Conservation (phyloP, 2,797 vertebrate genomes). For the Apodemus agrarius region DNA sequence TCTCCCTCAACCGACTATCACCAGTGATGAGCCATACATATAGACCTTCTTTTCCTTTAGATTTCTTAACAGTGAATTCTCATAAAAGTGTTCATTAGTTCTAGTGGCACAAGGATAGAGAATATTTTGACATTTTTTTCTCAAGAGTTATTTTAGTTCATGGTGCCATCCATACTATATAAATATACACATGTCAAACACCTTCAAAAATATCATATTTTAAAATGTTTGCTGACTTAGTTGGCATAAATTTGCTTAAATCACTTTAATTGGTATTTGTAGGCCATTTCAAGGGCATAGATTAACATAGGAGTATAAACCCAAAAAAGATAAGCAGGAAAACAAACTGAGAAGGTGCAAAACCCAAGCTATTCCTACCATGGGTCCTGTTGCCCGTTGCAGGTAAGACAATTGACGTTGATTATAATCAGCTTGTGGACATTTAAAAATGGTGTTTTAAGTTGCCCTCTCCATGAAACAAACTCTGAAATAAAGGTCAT, state of each 20-base stretch:
- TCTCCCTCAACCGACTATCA: not conserved
- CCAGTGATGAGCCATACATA: not conserved
- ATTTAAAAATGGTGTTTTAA: not conserved
- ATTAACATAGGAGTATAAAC: not conserved
- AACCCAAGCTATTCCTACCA: not conserved
- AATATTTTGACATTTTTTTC: not conserved
- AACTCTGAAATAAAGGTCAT: not conserved
- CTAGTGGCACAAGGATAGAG: not conserved
- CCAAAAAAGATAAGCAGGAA: not conserved
- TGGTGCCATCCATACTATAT: not conserved
- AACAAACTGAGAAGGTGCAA: not conserved
- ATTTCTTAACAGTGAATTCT: constrained; percentile 38
- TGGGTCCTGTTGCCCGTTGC: not conserved
- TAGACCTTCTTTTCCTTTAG: constrained; percentile 21
- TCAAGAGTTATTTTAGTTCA: constrained; percentile 55
- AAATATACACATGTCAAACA: constrained; percentile 38
- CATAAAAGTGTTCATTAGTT: constrained; percentile 15
- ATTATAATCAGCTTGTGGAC: not conserved
- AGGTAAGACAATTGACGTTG: not conserved
- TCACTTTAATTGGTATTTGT: constrained; percentile 17
- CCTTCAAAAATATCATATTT: constrained; percentile 36
- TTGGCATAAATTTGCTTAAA: constrained; percentile 37
- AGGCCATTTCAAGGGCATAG: constrained; percentile 25
- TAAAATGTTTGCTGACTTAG: constrained; percentile 33
- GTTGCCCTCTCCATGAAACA: not conserved